Evolutionary conservation across 2,797 vertebrate genomes (phyloP).

Genomic region (Sebastes umbrosus): DNA sequence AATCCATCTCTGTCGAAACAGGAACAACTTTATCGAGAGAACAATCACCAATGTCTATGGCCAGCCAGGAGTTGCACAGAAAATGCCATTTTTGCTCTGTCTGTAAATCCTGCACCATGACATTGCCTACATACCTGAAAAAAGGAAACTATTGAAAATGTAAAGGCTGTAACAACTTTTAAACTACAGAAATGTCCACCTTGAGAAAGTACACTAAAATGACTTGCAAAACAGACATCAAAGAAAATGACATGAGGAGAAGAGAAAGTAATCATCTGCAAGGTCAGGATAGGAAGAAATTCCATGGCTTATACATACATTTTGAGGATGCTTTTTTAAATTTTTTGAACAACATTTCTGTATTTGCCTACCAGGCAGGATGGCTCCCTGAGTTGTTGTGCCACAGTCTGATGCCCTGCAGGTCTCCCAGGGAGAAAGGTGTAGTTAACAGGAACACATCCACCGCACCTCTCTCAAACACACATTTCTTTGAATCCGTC

Average conservation of each 20-base stretch:
- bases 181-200: neutral
- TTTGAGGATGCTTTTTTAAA: neutral
- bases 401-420: slow-evolving; percentile 89
- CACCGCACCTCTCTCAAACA: slow-evolving; percentile 89
- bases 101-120: slow-evolving; percentile 88
- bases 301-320: neutral
- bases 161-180: neutral
- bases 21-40: slow-evolving; percentile 87
- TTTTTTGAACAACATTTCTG: neutral
- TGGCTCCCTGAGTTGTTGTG: slow-evolving; percentile 90
- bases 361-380: slow-evolving; percentile 85
- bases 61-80: slow-evolving; percentile 93
- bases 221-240: neutral
- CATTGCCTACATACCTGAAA: slow-evolving; percentile 88
- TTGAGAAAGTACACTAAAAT: neutral
- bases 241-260: neutral
- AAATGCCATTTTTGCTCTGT: slow-evolving; percentile 88
- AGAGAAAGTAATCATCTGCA: neutral
- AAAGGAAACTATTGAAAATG: neutral
- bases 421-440: slow-evolving; percentile 87
- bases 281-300: neutral
- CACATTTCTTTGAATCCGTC: slow-evolving; percentile 77
- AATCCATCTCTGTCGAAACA: slow-evolving; percentile 87
- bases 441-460: slow-evolving; percentile 90
- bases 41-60: slow-evolving; percentile 86